A percentile compares a stretch with the other conserved stretches of the same genome.
phyloP scores from a whole-genome alignment of 2,113 vertebrate species.

The Lathamus discolor region DNA sequence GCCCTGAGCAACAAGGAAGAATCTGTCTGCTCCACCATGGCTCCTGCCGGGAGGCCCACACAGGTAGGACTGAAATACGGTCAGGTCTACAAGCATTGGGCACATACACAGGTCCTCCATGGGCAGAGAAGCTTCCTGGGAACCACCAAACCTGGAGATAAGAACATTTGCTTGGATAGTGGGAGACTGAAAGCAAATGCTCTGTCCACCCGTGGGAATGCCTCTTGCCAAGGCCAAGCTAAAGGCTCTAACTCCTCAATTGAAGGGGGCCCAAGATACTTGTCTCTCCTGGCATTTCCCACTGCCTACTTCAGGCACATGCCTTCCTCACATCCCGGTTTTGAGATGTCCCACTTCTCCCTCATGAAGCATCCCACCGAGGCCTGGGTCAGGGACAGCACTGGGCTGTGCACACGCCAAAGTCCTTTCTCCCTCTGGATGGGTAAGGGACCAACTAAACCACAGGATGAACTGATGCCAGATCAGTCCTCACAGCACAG shows the following conservation, averaged over 20 bases:
- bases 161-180: not conserved
- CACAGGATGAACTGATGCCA: not conserved
- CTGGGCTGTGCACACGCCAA: no score
- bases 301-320: not conserved
- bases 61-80: fast-evolving
- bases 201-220: not conserved
- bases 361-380: not conserved
- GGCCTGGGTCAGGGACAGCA: not conserved
- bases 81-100: not conserved
- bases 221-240: not conserved
- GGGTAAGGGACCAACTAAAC: not conserved
- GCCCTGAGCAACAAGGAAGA: not conserved
- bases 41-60: fast-evolving
- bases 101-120: not conserved
- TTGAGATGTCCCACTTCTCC: not conserved
- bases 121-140: not conserved
- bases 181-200: not conserved
- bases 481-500: not conserved
- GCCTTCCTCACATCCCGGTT: not conserved
- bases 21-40: not conserved
- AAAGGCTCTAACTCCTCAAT: not conserved
- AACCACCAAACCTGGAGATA: not conserved
- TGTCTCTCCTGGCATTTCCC: not conserved
- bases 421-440: not conserved
- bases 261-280: not conserved